Percentiles rank a stretch among this genome's conserved stretches.
Conservation (phyloP, 2,797 vertebrate species). For the Lacerta bilineata region DNA sequence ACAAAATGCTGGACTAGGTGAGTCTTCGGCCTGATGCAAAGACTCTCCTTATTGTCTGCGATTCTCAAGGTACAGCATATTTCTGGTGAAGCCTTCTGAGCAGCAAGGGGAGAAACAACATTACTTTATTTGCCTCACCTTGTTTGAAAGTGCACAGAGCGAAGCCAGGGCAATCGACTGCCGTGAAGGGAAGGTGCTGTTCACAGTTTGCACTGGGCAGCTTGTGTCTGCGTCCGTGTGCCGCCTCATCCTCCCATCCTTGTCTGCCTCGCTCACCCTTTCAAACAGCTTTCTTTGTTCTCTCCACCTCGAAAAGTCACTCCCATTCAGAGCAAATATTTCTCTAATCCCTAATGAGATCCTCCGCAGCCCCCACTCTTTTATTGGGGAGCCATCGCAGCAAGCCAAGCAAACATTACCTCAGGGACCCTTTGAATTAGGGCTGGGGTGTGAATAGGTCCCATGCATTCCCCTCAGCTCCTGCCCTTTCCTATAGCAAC, state of each 20-base stretch:
- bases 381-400: conserved; percentile 67
- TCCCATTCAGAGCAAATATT: conserved; percentile 74
- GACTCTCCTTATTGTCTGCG: no score
- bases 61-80: background rate
- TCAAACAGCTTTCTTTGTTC: conserved; percentile 70
- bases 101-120: background rate
- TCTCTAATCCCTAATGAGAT: conserved; percentile 68
- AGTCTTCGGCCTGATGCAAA: no score
- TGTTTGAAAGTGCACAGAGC: conserved; percentile 2
- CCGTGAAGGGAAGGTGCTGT: background rate
- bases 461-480: conserved; percentile 74
- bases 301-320: conserved; percentile 64
- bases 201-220: background rate
- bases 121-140: background rate
- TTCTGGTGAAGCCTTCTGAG: background rate
- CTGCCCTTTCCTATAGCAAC: conserved; percentile 79
- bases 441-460: conserved; percentile 72
- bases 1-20: no score
- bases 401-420: conserved; percentile 76
- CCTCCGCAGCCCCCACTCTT: conserved; percentile 41
- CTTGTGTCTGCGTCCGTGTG: background rate
- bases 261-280: conserved; percentile 53
- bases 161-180: background rate
- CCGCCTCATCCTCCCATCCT: conserved; percentile 1
- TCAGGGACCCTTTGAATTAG: conserved; percentile 73